Evolutionary conservation across 2,113 vertebrate genomes (phyloP), one percentile per base, ranked within the genome.

Genomic region (Semnornis frantzii): DNA sequence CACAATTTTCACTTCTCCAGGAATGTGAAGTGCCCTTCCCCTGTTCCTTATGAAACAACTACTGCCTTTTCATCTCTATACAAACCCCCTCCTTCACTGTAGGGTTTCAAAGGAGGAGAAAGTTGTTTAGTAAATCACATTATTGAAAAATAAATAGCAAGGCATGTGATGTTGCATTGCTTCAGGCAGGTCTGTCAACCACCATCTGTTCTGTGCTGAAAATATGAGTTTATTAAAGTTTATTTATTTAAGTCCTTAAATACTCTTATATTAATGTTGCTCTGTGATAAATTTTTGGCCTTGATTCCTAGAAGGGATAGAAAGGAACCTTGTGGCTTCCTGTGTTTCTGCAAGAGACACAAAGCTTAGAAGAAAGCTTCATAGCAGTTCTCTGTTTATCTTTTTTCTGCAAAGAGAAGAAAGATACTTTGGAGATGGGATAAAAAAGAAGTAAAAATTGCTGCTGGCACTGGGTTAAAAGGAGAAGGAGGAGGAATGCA

Each of bases 161-260:
- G 82, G 73, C 93, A 92, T 82, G 34, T 86, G 96, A 96, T 89
- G 91, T 74, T 92, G 93, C 87, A 95, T n/a, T 71, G 94, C 97
- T 96, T 63, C 89, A 86, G 93, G 96, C 74, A 20, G 83, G 90
- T 96, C 91, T 97, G 87, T 92, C 94, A 93, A 87, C 79, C 82
- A 82, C 97, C 97, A 98, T 97, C 96, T 98, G 96, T 64, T 95
- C 84, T 81, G 74, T 65, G 94, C 85, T 60, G 68, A 94, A 97
- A 95, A 92, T 92, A 83, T 12, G 46, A 97, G 95, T 97, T 97
- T 97, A 97, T 97, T 91, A 96, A 97, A 97, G 93, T 97, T 96
- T 93, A 96, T 97, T 97, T 97, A 95, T 96, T 97, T 95, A 95
- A 92, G 89, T 93, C 78, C 94, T 96, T 94, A 94, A 89, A 79